Evolutionary conservation across 1,140 invertebrate genomes (phyloP).

Genomic region (Pantala flavescens): DNA sequence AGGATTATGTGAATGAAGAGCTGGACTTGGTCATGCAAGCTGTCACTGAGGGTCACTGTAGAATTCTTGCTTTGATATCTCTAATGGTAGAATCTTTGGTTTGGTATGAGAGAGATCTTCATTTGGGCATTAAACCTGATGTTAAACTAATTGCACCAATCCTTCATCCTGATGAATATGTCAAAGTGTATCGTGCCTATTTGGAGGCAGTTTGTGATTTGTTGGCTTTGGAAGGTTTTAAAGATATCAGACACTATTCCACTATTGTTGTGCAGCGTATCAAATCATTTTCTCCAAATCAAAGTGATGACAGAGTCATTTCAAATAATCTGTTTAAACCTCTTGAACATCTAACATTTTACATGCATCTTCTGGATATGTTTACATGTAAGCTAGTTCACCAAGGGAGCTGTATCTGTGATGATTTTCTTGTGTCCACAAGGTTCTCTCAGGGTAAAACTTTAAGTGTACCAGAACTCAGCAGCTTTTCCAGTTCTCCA

Average conservation of each 20-base stretch:
- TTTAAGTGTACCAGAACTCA: background rate
- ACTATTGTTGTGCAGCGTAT: constrained; percentile 24
- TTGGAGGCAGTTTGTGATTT: constrained; percentile 60
- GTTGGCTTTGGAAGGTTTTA: constrained; percentile 60
- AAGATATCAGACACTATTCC: constrained; percentile 44
- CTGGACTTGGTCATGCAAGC: constrained; percentile 33
- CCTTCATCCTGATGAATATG: constrained; percentile 58
- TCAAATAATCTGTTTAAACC: background rate
- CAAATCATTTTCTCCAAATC: constrained; percentile 12
- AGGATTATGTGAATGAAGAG: constrained; percentile 49
- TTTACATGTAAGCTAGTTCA: constrained; percentile 28
- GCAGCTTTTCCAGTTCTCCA: background rate
- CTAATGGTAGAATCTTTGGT: constrained; percentile 50
- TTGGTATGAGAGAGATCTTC: constrained; percentile 50
- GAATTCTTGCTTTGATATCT: constrained; percentile 57
- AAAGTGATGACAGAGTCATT: background rate
- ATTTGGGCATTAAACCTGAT: constrained; percentile 39
- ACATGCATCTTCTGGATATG: constrained; percentile 49
- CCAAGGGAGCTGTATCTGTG: constrained; percentile 17
- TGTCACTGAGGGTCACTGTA: constrained; percentile 44
- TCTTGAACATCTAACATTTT: background rate
- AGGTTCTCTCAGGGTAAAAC: background rate
- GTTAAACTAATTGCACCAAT: constrained; percentile 53
- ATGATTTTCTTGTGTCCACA: background rate
- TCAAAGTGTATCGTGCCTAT: constrained; percentile 61